phyloP scores from a whole-genome alignment of 1,140 invertebrate species.

The Saccostrea cuccullata region DNA sequence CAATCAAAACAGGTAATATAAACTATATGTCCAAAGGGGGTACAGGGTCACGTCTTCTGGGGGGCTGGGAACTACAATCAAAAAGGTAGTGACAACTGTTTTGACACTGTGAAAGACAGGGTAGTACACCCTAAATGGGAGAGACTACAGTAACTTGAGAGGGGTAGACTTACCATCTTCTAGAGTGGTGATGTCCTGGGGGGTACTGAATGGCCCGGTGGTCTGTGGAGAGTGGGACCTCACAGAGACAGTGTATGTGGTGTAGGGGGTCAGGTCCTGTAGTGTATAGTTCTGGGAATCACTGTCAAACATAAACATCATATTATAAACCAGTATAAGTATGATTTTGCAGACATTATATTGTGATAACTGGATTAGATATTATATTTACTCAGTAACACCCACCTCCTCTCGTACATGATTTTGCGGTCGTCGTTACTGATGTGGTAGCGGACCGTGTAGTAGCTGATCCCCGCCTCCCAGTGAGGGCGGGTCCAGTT shows the following conservation, averaged over 20 bases:
- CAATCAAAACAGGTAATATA: background rate
- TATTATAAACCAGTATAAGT: background rate
- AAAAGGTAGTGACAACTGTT: too few relatives aligned
- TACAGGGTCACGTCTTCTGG: constrained; percentile 50
- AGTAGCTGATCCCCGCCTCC: constrained; percentile 46
- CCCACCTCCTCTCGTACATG: constrained; percentile 49
- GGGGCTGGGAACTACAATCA: constrained; percentile 60
- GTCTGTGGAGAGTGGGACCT: constrained; percentile 56
- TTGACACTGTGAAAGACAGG: too few relatives aligned
- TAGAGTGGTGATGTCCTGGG: constrained; percentile 50
- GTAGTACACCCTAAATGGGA: too few relatives aligned
- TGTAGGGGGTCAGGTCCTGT: constrained; percentile 57
- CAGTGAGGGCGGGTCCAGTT: constrained; percentile 45
- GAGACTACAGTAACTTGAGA: too few relatives aligned
- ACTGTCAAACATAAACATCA: constrained; percentile 39
- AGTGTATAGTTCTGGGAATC: constrained; percentile 43
- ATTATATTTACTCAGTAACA: background rate
- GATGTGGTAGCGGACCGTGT: constrained; percentile 49
- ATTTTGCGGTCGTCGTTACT: constrained; percentile 39
- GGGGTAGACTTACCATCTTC: constrained; percentile 61
- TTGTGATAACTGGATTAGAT: background rate
- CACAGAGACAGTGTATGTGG: constrained; percentile 59
- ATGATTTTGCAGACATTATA: background rate
- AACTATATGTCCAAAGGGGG: constrained; percentile 6
- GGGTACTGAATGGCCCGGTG: constrained; percentile 54